Evolutionary conservation across 2,113 vertebrate genomes (phyloP).

Genomic region (Thamnaconus septentrionalis): DNA sequence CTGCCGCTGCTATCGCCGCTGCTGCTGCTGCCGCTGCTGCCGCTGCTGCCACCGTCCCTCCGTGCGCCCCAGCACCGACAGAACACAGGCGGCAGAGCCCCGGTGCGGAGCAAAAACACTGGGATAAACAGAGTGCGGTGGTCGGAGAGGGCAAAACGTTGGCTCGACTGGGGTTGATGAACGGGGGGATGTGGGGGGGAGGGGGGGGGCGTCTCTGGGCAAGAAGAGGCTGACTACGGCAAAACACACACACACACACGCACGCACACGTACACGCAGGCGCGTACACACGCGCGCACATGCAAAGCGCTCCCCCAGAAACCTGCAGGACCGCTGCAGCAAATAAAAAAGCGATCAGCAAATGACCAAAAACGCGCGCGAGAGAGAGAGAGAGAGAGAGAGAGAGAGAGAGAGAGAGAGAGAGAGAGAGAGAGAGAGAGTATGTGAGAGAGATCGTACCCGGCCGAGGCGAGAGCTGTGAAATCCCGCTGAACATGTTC

Average conservation of each 20-base stretch:
- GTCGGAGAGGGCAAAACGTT: neutral
- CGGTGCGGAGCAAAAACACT: neutral
- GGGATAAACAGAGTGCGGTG: neutral
- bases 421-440: conserved; percentile 23
- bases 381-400: conserved; percentile 23
- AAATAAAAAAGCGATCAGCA: conserved; percentile 7
- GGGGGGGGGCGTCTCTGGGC: no score
- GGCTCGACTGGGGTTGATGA: no score
- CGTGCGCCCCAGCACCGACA: conserved; percentile 14
- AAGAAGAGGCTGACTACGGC: conserved; percentile 59
- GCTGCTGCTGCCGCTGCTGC: no score
- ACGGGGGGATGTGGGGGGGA: neutral
- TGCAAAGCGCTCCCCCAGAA: conserved; percentile 25
- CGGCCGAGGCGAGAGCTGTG: conserved; percentile 24
- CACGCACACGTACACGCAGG: neutral
- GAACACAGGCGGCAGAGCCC: conserved; percentile 21
- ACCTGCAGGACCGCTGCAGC: conserved; percentile 58
- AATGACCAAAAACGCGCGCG: neutral
- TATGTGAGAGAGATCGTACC: conserved; percentile 37
- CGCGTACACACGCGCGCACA: neutral
- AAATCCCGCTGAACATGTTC: conserved; percentile 54
- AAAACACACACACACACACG: conserved; percentile 46
- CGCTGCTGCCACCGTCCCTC: conserved; percentile 39
- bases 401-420: conserved; percentile 22
- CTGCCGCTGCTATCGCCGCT: no score